phyloP scores from a whole-genome alignment of 2,888 invertebrate genomes.

The Merodon equestris region DNA sequence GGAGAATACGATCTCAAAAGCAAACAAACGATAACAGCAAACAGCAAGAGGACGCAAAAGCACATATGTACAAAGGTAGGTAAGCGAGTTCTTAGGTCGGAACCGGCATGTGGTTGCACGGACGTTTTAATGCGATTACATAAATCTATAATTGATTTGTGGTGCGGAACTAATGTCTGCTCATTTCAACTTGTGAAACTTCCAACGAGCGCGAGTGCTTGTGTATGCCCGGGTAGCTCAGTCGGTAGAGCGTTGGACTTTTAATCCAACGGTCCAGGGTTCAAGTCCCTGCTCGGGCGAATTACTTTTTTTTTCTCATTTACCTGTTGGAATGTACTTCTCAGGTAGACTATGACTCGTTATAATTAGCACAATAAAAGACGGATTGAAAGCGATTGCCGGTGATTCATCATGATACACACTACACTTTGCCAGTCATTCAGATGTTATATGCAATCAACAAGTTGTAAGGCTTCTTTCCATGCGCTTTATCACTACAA shows the following conservation, averaged over 20 bases:
- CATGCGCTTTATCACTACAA: neutral
- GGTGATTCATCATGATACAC: constrained; percentile 12
- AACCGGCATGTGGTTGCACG: too few species aligned
- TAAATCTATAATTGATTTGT: neutral
- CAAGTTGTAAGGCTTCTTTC: constrained; percentile 40
- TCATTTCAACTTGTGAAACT: constrained; percentile 13
- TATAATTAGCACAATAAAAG: neutral
- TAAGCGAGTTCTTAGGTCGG: too few species aligned
- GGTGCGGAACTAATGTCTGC: neutral
- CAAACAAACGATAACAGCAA: too few species aligned
- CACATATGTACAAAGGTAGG: too few species aligned
- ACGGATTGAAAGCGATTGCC: too few species aligned
- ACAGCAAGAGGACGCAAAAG: too few species aligned
- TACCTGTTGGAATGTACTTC: too few species aligned
- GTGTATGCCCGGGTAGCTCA: constrained; percentile 71
- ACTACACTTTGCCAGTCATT: too few species aligned
- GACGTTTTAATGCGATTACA: too few species aligned
- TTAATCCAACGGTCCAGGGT: constrained; percentile 74
- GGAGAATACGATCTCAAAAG: too few species aligned
- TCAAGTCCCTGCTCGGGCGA: constrained; percentile 74
- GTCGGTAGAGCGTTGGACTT: constrained; percentile 72
- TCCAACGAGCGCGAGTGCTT: neutral
- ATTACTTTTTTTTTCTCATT: constrained; percentile 40
- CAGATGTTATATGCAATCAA: neutral
- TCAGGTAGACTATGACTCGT: constrained; percentile 30